Conservation (phyloP, 1,140 invertebrate species). For the Bombus superbus region DNA sequence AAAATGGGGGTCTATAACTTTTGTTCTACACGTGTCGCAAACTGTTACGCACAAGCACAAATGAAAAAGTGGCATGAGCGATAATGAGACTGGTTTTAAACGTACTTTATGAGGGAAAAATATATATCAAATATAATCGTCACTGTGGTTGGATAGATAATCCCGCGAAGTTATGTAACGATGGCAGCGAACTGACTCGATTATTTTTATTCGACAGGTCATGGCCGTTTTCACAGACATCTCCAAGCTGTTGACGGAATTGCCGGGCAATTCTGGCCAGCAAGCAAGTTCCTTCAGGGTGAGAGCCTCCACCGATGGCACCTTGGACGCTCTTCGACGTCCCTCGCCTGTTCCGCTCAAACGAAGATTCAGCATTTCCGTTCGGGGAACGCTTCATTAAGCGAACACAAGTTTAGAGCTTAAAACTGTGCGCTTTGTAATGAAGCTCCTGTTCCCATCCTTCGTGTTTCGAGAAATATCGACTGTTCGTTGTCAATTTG, state of each 20-base stretch:
- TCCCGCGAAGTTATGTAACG: slow-evolving; percentile 48
- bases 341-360: slow-evolving; percentile 56
- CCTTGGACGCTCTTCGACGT: slow-evolving; percentile 50
- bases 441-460: neutral
- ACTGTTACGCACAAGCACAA: neutral
- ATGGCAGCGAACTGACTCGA: slow-evolving; percentile 23
- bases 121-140: neutral
- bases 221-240: slow-evolving; percentile 67
- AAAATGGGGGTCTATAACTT: neutral
- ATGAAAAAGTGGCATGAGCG: slow-evolving; percentile 11
- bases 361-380: slow-evolving; percentile 79
- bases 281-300: slow-evolving; percentile 82
- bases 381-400: slow-evolving; percentile 67
- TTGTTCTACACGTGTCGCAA: slow-evolving; percentile 14
- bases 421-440: no score
- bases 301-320: slow-evolving; percentile 86
- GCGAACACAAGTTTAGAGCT: neutral
- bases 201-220: slow-evolving; percentile 67
- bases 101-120: slow-evolving; percentile 33
- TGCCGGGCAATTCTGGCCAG: slow-evolving; percentile 46
- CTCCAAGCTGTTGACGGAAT: slow-evolving; percentile 59
- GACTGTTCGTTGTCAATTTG: neutral
- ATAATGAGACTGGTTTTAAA: slow-evolving; percentile 34
- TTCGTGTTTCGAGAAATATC: neutral
- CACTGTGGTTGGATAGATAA: slow-evolving; percentile 44